Percentiles rank a stretch among this genome's conserved stretches.
phyloP scores from a whole-genome alignment of 2,113 vertebrate species.

The Recurvirostra avosetta region DNA sequence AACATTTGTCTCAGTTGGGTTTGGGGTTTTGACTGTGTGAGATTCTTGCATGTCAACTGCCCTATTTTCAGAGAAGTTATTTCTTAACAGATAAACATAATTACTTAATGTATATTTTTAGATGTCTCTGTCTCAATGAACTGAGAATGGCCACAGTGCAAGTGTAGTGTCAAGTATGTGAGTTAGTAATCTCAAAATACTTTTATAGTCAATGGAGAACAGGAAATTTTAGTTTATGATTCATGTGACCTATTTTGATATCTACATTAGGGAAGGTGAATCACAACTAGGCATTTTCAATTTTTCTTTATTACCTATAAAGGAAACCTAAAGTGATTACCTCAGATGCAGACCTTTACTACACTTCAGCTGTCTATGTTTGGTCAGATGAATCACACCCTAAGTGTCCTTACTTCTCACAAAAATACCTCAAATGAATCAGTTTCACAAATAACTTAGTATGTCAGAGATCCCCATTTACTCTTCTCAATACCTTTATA shows the following conservation, averaged over 20 bases:
- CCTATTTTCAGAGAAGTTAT: neutral
- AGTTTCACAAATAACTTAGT: neutral
- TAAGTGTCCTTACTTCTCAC: neutral
- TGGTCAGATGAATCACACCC: neutral
- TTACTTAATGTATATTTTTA: neutral
- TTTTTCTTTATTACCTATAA: neutral
- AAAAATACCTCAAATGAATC: neutral
- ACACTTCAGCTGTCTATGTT: neutral
- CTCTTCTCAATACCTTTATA: neutral
- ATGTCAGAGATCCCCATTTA: neutral
- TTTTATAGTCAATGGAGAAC: neutral
- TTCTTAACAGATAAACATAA: neutral
- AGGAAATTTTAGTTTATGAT: neutral
- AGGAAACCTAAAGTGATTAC: neutral
- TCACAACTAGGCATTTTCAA: neutral
- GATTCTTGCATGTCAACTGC: neutral
- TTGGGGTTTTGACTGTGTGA: neutral
- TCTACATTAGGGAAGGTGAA: neutral
- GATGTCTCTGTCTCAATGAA: neutral
- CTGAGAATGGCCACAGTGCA: neutral
- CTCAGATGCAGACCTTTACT: neutral
- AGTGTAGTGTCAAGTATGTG: neutral
- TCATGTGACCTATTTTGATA: neutral
- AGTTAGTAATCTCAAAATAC: neutral
- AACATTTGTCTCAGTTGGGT: neutral